Conservation (phyloP, 2,888 invertebrate species). For the Lymantria dispar region DNA sequence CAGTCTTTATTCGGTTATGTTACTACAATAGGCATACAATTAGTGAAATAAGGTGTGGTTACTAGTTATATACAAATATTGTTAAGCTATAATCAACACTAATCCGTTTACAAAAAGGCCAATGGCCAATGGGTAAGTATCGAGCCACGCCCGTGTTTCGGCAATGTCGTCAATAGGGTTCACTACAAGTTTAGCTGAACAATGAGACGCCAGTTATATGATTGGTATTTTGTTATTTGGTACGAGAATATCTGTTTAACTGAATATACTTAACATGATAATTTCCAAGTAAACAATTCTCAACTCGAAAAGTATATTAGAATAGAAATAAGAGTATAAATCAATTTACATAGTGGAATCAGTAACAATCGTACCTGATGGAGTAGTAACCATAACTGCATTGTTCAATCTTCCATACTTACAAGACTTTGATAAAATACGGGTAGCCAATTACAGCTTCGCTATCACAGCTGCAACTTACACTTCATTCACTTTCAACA, state of each 20-base stretch:
- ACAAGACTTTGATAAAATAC: slow-evolving; percentile 12
- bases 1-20: slow-evolving; percentile 26
- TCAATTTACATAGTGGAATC: background rate
- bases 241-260: background rate
- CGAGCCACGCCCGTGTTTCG: slow-evolving; percentile 62
- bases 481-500: slow-evolving; percentile 64
- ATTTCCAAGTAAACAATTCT: no score
- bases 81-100: slow-evolving; percentile 49
- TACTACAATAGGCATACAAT: slow-evolving; percentile 17
- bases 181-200: slow-evolving; percentile 11
- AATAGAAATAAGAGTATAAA: background rate
- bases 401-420: slow-evolving; percentile 51
- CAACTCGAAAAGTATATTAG: no score
- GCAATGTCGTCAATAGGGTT: slow-evolving; percentile 35
- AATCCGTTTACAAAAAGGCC: slow-evolving; percentile 55
- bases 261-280: background rate
- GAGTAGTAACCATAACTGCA: slow-evolving; percentile 24
- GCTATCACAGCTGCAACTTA: slow-evolving; percentile 21
- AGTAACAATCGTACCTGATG: slow-evolving; percentile 37
- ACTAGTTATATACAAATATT: slow-evolving; percentile 24
- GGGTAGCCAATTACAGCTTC: slow-evolving; percentile 2
- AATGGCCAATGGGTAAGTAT: slow-evolving; percentile 44
- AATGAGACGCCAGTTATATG: background rate
- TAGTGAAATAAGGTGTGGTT: slow-evolving; percentile 40
- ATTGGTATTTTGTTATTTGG: slow-evolving; percentile 1